These are phyloP conservation scores for Marasmarcha lunaedactyla DNA, from an alignment of 2,888 invertebrate species.

Conservation along the genomic window DNA sequence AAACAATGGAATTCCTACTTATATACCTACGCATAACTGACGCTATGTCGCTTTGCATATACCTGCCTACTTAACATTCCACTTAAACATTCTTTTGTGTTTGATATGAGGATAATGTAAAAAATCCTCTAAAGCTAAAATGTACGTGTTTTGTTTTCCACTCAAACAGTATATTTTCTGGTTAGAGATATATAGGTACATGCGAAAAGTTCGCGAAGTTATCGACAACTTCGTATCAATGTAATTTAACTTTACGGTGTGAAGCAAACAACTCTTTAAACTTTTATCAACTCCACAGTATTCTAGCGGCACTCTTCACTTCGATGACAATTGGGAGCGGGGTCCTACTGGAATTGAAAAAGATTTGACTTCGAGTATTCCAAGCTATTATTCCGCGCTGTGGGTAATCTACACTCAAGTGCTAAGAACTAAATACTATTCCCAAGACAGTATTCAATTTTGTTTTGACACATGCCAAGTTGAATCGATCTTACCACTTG, in stretches of 20 bases:
- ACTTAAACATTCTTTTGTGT: too few species aligned
- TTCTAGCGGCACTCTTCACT: neutral
- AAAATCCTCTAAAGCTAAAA: too few species aligned
- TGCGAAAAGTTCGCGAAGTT: too few species aligned
- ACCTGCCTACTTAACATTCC: too few species aligned
- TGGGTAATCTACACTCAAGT: constrained; percentile 31
- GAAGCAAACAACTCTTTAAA: neutral
- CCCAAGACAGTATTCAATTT: constrained; percentile 64
- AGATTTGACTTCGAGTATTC: constrained; percentile 13
- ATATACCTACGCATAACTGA: neutral
- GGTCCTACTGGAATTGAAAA: constrained; percentile 4
- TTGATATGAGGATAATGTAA: too few species aligned
- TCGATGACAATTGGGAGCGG: neutral
- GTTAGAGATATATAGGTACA: too few species aligned
- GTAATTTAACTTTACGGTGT: neutral
- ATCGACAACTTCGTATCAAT: neutral
- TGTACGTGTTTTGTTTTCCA: too few species aligned
- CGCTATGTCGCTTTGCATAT: too few species aligned
- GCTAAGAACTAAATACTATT: constrained; percentile 21
- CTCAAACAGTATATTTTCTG: too few species aligned
- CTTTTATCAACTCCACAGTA: neutral
- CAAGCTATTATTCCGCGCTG: constrained; percentile 27
- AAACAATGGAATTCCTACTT: neutral
- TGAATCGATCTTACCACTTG: constrained; percentile 32
- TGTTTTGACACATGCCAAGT: constrained; percentile 58